Evolutionary conservation across 2,113 vertebrate species (phyloP).

Genomic region (Bagarius yarrelli): DNA sequence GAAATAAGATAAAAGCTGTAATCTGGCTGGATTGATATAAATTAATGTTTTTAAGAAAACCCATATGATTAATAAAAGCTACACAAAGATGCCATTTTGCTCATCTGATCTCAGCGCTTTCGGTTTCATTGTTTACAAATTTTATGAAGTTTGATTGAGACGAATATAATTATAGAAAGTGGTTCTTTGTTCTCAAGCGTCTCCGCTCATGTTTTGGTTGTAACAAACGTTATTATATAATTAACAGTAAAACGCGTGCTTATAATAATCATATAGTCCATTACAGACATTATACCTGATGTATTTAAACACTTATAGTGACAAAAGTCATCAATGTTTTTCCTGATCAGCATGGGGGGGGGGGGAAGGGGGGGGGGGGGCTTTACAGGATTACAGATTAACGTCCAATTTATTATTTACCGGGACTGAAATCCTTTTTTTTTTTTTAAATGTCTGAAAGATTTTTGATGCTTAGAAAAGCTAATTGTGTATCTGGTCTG

Average conservation of each 20-base stretch:
- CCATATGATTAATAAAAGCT: background rate
- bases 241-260: no score
- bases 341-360: background rate
- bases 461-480: background rate
- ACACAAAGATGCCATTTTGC: background rate
- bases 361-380: no score
- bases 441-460: background rate
- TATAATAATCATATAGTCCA: background rate
- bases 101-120: background rate
- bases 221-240: no score
- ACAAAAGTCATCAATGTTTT: background rate
- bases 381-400: no score
- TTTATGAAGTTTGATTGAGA: no score
- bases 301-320: background rate
- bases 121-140: no score
- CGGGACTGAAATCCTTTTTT: background rate
- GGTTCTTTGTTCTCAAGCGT: background rate
- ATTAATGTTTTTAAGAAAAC: background rate
- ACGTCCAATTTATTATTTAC: background rate
- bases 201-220: background rate
- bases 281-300: background rate
- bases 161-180: background rate
- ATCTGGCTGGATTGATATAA: background rate
- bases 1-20: background rate
- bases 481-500: no score